Percentiles rank a stretch among this genome's conserved stretches.
These are phyloP conservation scores for Phthorimaea operculella DNA, from an alignment of 1,140 invertebrate genomes.

Conservation along the genomic window DNA sequence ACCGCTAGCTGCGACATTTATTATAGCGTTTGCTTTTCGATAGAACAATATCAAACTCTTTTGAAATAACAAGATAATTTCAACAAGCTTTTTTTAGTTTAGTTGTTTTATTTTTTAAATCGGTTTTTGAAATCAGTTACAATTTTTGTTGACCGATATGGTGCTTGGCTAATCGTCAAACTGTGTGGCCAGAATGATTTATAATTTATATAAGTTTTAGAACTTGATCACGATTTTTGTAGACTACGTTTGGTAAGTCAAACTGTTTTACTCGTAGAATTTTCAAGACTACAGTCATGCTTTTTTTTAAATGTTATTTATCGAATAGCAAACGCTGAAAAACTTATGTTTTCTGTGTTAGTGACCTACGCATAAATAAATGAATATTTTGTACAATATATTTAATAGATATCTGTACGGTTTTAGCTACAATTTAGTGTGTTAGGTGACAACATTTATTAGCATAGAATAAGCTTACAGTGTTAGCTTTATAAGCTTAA, in stretches of 20 bases:
- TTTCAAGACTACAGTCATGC: too few relatives aligned
- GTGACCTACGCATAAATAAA: neutral
- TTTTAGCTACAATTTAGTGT: neutral
- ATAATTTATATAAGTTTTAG: too few relatives aligned
- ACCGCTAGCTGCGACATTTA: conserved; percentile 12
- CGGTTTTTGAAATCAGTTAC: too few relatives aligned
- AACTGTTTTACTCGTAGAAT: too few relatives aligned
- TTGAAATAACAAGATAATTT: too few relatives aligned
- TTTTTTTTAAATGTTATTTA: neutral
- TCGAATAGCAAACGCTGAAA: conserved; percentile 1
- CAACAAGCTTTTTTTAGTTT: too few relatives aligned
- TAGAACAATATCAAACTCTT: neutral
- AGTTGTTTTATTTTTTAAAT: too few relatives aligned
- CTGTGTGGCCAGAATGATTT: too few relatives aligned
- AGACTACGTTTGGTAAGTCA: too few relatives aligned
- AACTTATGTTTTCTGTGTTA: neutral
- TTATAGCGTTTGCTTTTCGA: conserved; percentile 11
- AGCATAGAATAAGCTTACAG: neutral
- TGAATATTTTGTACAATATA: neutral
- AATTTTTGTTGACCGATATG: too few relatives aligned
- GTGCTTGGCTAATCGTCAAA: too few relatives aligned
- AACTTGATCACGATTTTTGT: too few relatives aligned
- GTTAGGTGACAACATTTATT: conserved; percentile 1
- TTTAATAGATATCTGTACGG: neutral
- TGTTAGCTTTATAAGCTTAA: conserved; percentile 3